phyloP scores from a whole-genome alignment of 2,113 vertebrate species.

The Centropus unirufus region DNA sequence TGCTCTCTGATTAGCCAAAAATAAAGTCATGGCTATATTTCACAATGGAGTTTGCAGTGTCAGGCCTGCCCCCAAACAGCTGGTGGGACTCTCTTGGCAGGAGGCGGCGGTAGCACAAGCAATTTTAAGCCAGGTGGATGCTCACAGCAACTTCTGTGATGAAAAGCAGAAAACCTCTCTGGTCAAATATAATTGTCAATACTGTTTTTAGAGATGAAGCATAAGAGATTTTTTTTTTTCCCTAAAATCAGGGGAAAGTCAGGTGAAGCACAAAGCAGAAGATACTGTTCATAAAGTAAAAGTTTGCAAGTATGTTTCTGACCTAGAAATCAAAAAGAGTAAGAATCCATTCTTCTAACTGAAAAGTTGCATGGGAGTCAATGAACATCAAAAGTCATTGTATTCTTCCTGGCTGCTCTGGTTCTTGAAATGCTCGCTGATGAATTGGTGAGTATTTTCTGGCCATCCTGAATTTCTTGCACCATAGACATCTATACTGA shows the following conservation, averaged over 20 bases:
- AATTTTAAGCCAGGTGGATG: background rate
- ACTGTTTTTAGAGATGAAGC: background rate
- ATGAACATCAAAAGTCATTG: background rate
- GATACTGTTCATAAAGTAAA: background rate
- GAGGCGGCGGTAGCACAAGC: background rate
- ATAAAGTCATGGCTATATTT: background rate
- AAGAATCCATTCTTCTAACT: background rate
- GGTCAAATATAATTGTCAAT: background rate
- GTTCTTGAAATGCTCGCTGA: background rate
- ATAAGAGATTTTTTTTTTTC: background rate
- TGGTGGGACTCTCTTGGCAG: background rate
- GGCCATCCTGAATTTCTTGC: background rate
- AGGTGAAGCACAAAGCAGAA: background rate
- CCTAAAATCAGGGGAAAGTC: background rate
- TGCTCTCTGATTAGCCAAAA: background rate
- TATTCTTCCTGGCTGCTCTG: background rate
- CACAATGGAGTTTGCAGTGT: fast-evolving
- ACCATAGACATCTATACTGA: background rate
- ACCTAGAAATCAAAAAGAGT: background rate
- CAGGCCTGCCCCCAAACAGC: background rate
- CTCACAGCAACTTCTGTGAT: background rate
- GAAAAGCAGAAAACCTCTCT: background rate
- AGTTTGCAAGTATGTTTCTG: background rate
- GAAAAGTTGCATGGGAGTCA: background rate
- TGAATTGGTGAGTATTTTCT: constrained; percentile 19